Evolutionary conservation across 2,113 vertebrate species (phyloP).

Genomic region (Cromileptes altivelis): DNA sequence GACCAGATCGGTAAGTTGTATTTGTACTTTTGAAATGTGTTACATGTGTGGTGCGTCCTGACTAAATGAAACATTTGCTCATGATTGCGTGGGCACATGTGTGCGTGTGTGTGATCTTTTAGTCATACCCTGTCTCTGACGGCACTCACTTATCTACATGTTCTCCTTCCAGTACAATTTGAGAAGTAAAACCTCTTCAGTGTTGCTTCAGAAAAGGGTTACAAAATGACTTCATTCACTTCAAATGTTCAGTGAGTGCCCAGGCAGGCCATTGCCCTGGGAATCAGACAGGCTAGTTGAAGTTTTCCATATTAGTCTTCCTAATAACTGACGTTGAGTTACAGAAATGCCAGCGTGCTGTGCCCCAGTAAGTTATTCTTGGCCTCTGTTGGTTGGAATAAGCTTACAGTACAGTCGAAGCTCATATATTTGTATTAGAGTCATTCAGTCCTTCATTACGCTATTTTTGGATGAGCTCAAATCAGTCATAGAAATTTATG

Average conservation of each 20-base stretch:
- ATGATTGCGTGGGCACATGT: not conserved
- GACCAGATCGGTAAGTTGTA: slow-evolving; percentile 94
- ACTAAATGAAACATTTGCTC: not conserved
- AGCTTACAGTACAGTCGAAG: slow-evolving; percentile 8
- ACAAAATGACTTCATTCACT: slow-evolving; percentile 28
- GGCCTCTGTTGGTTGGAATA: not conserved
- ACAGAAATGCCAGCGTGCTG: slow-evolving; percentile 41
- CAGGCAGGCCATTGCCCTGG: not conserved
- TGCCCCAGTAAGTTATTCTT: slow-evolving; percentile 48
- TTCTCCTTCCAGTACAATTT: slow-evolving; percentile 4
- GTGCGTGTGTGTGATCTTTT: slow-evolving; percentile 12
- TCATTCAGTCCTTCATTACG: too few species aligned
- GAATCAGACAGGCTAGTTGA: not conserved
- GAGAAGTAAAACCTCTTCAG: slow-evolving; percentile 7
- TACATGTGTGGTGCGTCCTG: fast-evolving
- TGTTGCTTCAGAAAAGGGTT: not conserved
- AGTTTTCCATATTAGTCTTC: slow-evolving; percentile 31
- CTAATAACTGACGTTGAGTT: slow-evolving; percentile 52
- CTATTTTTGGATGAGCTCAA: too few species aligned
- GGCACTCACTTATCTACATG: slow-evolving; percentile 6
- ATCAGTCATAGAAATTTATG: too few species aligned
- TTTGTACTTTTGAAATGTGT: fast-evolving
- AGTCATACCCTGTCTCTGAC: not conserved
- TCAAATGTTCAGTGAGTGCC: not conserved
- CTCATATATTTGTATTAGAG: not conserved